These are phyloP conservation scores for Ursus arctos DNA, from an alignment of 2,113 vertebrate genomes.

Conservation along the genomic window DNA sequence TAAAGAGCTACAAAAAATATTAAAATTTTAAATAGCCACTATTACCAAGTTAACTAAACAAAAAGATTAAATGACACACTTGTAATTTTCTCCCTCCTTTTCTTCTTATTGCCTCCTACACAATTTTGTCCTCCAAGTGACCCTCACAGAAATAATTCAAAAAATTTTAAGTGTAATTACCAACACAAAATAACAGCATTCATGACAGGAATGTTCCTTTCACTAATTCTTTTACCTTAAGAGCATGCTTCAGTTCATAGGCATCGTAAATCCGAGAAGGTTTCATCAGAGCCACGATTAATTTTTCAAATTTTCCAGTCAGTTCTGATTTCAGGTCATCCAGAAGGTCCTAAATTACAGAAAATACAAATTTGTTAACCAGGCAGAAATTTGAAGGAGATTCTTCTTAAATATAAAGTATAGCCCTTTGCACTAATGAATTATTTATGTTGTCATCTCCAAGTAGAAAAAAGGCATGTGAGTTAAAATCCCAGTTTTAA, in stretches of 20 bases:
- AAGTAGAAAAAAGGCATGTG: background rate
- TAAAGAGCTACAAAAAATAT: background rate
- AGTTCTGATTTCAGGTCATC: slow-evolving; percentile 96
- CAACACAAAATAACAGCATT: background rate
- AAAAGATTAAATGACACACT: background rate
- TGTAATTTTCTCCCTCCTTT: background rate
- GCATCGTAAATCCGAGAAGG: slow-evolving; percentile 91
- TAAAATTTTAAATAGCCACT: background rate
- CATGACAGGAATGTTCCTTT: too few species aligned
- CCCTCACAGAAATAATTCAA: background rate
- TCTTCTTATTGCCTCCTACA: background rate
- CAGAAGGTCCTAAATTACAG: slow-evolving; percentile 91
- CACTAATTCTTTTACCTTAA: slow-evolving; percentile 91
- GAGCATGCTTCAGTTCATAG: slow-evolving; percentile 92
- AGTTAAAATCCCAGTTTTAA: background rate
- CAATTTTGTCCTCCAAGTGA: background rate
- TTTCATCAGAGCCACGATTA: slow-evolving; percentile 96
- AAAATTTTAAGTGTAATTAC: background rate
- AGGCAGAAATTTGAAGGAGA: background rate
- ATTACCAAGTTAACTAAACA: background rate
- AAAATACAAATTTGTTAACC: slow-evolving; percentile 58
- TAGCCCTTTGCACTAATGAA: background rate
- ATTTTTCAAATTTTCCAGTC: slow-evolving; percentile 94
- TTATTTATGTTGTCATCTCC: background rate
- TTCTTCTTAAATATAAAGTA: background rate